Conservation (phyloP, 1,140 invertebrate species). For the Anadara kagoshimensis region DNA sequence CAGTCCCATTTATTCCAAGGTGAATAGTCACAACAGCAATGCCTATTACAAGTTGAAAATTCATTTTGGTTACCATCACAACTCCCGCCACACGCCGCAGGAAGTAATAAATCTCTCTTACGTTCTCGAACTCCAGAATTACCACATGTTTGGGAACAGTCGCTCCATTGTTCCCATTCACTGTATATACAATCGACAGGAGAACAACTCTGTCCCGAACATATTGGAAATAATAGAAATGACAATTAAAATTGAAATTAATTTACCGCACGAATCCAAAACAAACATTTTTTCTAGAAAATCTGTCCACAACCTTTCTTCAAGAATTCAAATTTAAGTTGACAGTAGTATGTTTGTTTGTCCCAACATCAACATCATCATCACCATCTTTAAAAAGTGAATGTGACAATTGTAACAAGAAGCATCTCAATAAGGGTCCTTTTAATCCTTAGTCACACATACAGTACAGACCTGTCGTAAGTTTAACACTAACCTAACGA, state of each 20-base stretch:
- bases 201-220: background rate
- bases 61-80: slow-evolving; percentile 30
- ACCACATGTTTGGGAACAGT: slow-evolving; percentile 43
- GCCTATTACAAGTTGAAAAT: slow-evolving; percentile 37
- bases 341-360: no score
- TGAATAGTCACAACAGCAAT: slow-evolving; percentile 44
- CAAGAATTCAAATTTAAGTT: no score
- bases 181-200: slow-evolving; percentile 40
- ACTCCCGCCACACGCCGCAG: slow-evolving; percentile 34
- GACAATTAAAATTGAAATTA: background rate
- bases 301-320: no score
- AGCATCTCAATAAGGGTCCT: no score
- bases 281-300: no score
- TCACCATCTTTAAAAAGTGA: no score
- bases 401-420: no score
- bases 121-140: slow-evolving; percentile 32
- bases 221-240: background rate
- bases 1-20: slow-evolving; percentile 35
- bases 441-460: no score
- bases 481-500: no score
- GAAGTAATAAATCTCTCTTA: slow-evolving; percentile 27
- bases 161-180: slow-evolving; percentile 44
- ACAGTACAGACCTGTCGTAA: no score
- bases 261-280: background rate
- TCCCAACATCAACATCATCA: no score